A percentile compares a stretch with the other conserved stretches of the same genome.
Conservation (phyloP, 2,113 vertebrate species). For the Gyps fulvus region DNA sequence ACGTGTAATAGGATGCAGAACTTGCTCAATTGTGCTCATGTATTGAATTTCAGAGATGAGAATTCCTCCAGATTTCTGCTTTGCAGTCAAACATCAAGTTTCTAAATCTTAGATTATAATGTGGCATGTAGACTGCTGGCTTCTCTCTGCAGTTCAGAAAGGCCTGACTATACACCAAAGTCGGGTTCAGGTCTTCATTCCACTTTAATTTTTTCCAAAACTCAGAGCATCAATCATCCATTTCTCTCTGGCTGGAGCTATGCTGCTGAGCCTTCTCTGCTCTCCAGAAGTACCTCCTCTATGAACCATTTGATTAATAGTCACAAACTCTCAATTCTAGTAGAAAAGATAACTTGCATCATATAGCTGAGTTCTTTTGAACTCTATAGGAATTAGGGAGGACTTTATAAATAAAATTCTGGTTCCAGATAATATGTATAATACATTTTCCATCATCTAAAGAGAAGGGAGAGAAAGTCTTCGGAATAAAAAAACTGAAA, state of each 20-base stretch:
- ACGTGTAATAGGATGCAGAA: constrained; percentile 2
- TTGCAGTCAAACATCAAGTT: neutral
- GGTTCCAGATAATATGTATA: neutral
- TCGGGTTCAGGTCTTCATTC: neutral
- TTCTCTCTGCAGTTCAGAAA: neutral
- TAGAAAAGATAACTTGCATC: neutral
- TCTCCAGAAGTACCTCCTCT: neutral
- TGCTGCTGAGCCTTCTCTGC: neutral
- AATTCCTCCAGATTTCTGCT: neutral
- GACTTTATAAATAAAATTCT: neutral
- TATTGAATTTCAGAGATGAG: constrained; percentile 24
- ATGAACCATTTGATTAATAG: neutral
- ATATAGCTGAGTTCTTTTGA: neutral
- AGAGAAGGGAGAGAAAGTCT: neutral
- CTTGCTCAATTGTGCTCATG: neutral
- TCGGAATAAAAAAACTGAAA: neutral
- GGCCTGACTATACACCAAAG: neutral
- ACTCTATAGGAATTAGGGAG: neutral
- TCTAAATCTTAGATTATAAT: neutral
- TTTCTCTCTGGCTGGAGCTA: neutral
- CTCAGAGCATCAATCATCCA: neutral
- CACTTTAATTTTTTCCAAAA: neutral
- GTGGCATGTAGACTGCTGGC: neutral
- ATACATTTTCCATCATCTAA: neutral
- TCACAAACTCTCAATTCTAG: neutral